Evolutionary conservation across 2,888 invertebrate species (phyloP), one percentile per base, ranked within the genome.

Genomic region (Cheilosia grossa): DNA sequence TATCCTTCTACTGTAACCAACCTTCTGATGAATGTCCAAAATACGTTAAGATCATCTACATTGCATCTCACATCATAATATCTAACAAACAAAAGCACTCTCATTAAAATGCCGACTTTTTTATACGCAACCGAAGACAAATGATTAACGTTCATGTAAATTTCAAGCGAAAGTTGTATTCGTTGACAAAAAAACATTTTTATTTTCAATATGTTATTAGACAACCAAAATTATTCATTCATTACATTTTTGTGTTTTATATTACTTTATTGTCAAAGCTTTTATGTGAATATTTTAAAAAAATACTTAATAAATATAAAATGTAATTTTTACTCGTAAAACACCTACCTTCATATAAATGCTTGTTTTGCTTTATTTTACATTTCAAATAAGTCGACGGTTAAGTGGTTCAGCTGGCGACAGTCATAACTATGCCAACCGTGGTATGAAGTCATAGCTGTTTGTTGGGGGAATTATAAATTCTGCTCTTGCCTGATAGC

Each of bases 291-390:
- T 79, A 73, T 77, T 63, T 66, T 19, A 27, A 49, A 75, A 59
- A 30, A 67, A 49, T 10, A 69, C 61, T 61, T 58, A 51, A 74
- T 51, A 79, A 82, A 77, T 77, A 77, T 56, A 67, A 63, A 73
- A 58, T 44, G 79, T 70, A 69, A 83, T 83, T 83, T 83, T 79
- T 83, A 82, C 82, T 82, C 63, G 30, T 72, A 30, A 47, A 73
- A 61, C 44, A 30, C 44, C 30, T 49, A 63, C 27, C 51, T 51
- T 51, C 24, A 15, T 21, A 24, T 24, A 17, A 10, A 13, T 33
- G 53, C 15, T 7, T 42, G 27, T 53, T 24, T 54, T 66, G 24
- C 17, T 17, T 54, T 42, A n/a, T 27, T 33, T 15, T 21, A 4
- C n/a, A 17, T 59, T 59, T 59, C 37, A 37, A 37, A 37, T 37